phyloP scores from a whole-genome alignment of 1,140 invertebrate genomes.

The Wiebesia pumilae region DNA sequence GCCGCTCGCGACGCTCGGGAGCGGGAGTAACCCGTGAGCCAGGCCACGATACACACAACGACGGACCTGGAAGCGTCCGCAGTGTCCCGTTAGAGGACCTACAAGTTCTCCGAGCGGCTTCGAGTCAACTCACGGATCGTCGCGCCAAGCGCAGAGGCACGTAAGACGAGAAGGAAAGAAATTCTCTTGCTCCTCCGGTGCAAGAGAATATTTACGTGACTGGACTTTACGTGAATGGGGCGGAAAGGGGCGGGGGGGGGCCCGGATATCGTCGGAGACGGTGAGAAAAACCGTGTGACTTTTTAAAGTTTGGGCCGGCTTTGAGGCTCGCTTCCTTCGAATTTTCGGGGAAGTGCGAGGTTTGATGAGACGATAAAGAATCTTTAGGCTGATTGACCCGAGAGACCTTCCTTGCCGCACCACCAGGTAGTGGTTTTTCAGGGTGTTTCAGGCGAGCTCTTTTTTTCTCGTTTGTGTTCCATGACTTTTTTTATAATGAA shows the following conservation, averaged over 20 bases:
- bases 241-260: too few species aligned
- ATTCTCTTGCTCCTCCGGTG: not conserved
- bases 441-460: not conserved
- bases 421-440: too few species aligned
- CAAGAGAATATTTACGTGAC: too few species aligned
- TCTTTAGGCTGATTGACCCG: too few species aligned
- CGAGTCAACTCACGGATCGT: not conserved
- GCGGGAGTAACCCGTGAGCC: not conserved
- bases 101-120: slow-evolving; percentile 59
- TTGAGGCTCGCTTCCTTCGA: not conserved
- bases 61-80: not conserved
- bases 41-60: not conserved
- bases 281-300: not conserved
- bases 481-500: too few species aligned
- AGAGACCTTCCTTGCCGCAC: too few species aligned
- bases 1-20: too few species aligned
- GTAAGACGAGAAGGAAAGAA: slow-evolving; percentile 6
- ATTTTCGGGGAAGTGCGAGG: not conserved
- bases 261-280: too few species aligned
- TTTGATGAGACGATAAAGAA: not conserved
- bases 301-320: not conserved
- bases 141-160: not conserved
- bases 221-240: too few species aligned
- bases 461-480: not conserved
- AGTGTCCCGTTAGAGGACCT: slow-evolving; percentile 72